These are phyloP conservation scores for Eulemur coronatus DNA, from an alignment of 2,797 vertebrate genomes.

Conservation along the genomic window DNA sequence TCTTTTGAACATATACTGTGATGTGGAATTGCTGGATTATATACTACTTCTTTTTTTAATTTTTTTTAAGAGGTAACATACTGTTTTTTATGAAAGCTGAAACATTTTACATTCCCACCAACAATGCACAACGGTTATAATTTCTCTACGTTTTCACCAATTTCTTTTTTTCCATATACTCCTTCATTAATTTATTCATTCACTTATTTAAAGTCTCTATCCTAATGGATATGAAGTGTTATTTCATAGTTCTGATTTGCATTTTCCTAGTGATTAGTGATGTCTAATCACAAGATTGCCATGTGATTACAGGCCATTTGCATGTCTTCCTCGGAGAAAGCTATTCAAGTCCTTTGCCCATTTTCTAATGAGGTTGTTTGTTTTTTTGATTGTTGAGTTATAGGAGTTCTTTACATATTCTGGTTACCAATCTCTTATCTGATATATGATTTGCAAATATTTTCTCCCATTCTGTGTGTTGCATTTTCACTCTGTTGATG, in stretches of 20 bases:
- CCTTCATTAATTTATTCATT: not conserved
- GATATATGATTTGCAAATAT: not conserved
- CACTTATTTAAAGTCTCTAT: not conserved
- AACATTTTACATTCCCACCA: not conserved
- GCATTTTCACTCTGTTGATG: not conserved
- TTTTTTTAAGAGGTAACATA: not conserved
- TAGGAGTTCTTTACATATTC: not conserved
- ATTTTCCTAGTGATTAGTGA: not conserved
- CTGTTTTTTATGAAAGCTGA: not conserved
- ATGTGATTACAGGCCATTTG: not conserved
- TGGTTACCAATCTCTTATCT: not conserved
- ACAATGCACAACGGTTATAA: not conserved
- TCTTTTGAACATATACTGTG: not conserved
- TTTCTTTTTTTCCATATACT: not conserved
- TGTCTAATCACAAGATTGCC: not conserved
- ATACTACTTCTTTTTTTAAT: not conserved
- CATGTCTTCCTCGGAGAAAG: not conserved
- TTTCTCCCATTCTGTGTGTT: not conserved
- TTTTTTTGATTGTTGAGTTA: not conserved
- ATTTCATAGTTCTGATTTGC: not conserved
- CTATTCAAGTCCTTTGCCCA: not conserved
- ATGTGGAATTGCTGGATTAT: not conserved
- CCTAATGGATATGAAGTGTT: not conserved
- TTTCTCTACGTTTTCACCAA: not conserved
- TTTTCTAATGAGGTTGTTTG: not conserved